phyloP scores from a whole-genome alignment of 2,797 vertebrate genomes.

The Chelonia mydas region DNA sequence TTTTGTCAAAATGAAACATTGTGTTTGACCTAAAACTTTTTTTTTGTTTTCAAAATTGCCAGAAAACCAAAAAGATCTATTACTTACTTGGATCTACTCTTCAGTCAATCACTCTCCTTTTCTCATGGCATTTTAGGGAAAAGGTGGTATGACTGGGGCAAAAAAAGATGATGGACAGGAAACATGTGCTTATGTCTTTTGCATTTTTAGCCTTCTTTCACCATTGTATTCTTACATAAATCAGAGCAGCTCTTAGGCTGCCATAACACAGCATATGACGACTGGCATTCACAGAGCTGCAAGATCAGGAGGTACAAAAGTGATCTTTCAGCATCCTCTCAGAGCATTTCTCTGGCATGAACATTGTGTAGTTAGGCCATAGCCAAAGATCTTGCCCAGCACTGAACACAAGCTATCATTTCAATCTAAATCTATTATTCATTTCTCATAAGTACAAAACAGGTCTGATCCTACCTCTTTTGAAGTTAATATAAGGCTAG shows the following conservation, averaged over 20 bases:
- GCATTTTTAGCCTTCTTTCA: neutral
- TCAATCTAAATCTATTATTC: neutral
- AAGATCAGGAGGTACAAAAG: neutral
- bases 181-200: neutral
- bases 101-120: neutral
- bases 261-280: neutral
- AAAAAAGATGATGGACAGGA: neutral
- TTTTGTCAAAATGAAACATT: neutral
- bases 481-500: neutral
- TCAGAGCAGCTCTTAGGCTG: neutral
- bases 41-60: neutral
- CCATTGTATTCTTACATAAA: neutral
- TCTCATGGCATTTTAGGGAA: neutral
- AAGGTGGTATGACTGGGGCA: neutral
- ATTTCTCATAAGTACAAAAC: neutral
- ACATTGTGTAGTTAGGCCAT: neutral
- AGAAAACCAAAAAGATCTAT: neutral
- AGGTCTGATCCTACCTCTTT: neutral
- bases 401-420: neutral
- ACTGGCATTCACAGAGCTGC: neutral
- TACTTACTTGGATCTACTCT: neutral
- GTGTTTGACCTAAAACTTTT: neutral
- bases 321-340: neutral
- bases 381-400: neutral
- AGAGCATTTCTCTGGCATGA: neutral